These are phyloP conservation scores for Agrotis puta DNA, from an alignment of 2,888 invertebrate species.

Conservation along the genomic window DNA sequence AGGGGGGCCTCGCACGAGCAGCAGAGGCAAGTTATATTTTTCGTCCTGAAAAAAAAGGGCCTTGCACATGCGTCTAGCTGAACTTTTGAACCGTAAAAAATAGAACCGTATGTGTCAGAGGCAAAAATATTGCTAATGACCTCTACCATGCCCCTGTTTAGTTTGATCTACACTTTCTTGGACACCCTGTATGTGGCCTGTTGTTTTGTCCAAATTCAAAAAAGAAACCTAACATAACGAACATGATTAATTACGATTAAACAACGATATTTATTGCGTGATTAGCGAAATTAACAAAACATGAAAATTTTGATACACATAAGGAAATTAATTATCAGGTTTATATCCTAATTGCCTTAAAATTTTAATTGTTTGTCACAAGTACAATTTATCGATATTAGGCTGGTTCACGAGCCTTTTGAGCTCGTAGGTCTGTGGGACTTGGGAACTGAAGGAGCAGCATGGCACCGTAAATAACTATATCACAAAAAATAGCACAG, in stretches of 20 bases:
- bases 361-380: slow-evolving; percentile 33
- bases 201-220: not conserved
- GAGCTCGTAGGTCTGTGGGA: slow-evolving; percentile 14
- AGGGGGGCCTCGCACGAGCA: too few relatives aligned
- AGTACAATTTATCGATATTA: slow-evolving; percentile 17
- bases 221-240: slow-evolving; percentile 8
- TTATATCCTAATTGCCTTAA: slow-evolving; percentile 20
- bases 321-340: slow-evolving; percentile 20
- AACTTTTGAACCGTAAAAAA: too few relatives aligned
- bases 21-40: too few relatives aligned
- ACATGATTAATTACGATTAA: not conserved
- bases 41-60: too few relatives aligned
- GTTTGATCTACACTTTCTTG: too few relatives aligned
- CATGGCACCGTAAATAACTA: too few relatives aligned
- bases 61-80: too few relatives aligned
- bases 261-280: slow-evolving; percentile 1
- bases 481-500: too few relatives aligned
- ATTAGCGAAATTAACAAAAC: slow-evolving; percentile 28
- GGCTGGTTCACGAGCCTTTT: not conserved
- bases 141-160: too few relatives aligned
- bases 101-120: too few relatives aligned
- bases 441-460: not conserved
- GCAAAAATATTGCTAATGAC: too few relatives aligned
- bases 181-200: not conserved
- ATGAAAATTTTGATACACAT: slow-evolving; percentile 4